Percentiles rank a stretch among this genome's conserved stretches.
These are phyloP conservation scores for Pelagia noctiluca DNA, from an alignment of 30 jellyfish, hydroid and myxozoan genomes.

Conservation along the genomic window DNA sequence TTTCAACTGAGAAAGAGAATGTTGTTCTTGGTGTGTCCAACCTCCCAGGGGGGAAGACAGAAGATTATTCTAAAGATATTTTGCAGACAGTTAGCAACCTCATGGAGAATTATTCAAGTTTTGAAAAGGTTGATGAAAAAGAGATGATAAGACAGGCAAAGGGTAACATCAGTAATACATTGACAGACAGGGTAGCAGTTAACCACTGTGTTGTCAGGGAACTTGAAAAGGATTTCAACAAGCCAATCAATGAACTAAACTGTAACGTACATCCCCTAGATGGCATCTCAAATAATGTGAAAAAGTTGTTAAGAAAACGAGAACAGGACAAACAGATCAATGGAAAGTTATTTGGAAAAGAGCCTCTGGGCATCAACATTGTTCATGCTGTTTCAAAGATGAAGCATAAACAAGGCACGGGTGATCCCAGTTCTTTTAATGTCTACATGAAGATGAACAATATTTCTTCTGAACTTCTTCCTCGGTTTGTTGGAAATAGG, in stretches of 20 bases:
- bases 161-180: not conserved
- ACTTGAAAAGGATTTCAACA: too few relatives aligned
- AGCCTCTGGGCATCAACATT: not conserved
- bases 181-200: slow-evolving; percentile 12
- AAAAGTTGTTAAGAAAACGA: not conserved
- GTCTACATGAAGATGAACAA: not conserved
- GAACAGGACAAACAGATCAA: too few relatives aligned
- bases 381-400: not conserved
- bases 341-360: not conserved
- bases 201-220: too few relatives aligned
- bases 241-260: slow-evolving; percentile 13
- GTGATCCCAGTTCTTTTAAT: slow-evolving; percentile 1
- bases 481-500: slow-evolving; percentile 3
- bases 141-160: not conserved
- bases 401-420: slow-evolving; percentile 3
- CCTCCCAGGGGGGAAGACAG: slow-evolving; percentile 12
- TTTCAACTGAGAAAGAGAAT: not conserved
- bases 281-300: slow-evolving; percentile 1
- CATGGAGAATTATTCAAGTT: not conserved
- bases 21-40: not conserved
- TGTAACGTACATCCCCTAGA: slow-evolving; percentile 17
- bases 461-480: slow-evolving; percentile 3
- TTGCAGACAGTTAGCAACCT: not conserved
- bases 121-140: not conserved
- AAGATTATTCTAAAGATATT: not conserved